A percentile compares a stretch with the other conserved stretches of the same genome.
Evolutionary conservation across 1,140 invertebrate species (phyloP).

Genomic region (Habropoda laboriosa): DNA sequence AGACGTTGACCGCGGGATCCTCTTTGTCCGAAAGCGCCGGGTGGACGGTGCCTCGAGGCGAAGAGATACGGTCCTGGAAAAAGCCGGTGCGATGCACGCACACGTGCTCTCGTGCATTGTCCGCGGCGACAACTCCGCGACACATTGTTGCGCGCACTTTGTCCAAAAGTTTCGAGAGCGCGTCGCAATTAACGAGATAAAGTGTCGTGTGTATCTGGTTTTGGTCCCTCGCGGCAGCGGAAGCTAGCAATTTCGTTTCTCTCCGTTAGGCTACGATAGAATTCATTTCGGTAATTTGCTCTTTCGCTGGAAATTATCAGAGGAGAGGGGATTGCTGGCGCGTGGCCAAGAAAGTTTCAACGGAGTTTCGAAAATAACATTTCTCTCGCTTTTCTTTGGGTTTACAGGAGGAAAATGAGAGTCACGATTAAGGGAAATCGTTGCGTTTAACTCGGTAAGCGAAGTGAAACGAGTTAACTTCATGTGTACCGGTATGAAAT

Average conservation of each 20-base stretch:
- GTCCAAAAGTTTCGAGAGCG: conserved; percentile 6
- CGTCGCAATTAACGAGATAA: neutral
- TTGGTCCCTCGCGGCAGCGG: neutral
- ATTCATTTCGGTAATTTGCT: neutral
- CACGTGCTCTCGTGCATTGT: neutral
- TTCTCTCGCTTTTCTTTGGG: neutral
- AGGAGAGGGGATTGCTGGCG: neutral
- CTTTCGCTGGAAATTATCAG: neutral
- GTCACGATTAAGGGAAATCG: too few relatives aligned
- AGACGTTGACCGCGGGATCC: too few relatives aligned
- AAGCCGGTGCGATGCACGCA: neutral
- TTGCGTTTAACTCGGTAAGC: too few relatives aligned
- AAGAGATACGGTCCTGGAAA: conserved; percentile 17
- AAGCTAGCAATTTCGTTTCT: neutral
- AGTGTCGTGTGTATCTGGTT: neutral
- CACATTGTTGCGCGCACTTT: neutral
- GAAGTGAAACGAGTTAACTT: too few relatives aligned
- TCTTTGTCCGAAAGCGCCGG: neutral
- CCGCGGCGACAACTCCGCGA: neutral
- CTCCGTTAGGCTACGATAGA: neutral
- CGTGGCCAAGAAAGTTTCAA: neutral
- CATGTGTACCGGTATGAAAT: too few relatives aligned
- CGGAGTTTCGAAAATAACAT: neutral
- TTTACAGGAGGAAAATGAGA: too few relatives aligned
- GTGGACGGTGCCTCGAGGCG: neutral